Conservation (phyloP, 2,888 invertebrate genomes). For the Andricus curvator region DNA sequence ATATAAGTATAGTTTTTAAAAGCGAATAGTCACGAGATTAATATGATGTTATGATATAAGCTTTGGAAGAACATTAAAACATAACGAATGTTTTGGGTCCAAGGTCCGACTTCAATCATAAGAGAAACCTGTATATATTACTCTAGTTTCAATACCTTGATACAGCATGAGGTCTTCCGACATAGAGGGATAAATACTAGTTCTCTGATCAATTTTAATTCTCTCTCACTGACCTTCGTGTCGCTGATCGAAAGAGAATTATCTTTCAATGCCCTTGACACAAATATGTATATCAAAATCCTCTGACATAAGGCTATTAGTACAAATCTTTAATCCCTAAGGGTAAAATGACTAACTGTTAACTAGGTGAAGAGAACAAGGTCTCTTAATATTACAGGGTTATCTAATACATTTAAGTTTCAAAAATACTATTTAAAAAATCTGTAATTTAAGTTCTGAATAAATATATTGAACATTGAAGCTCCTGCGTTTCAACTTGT, state of each 20-base stretch:
- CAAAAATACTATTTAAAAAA: background rate
- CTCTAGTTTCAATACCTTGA: background rate
- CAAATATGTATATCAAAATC: slow-evolving; percentile 24
- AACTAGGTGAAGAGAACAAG: slow-evolving; percentile 33
- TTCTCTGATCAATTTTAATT: slow-evolving; percentile 19
- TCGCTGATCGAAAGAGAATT: background rate
- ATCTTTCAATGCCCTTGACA: slow-evolving; percentile 12
- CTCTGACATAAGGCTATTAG: background rate
- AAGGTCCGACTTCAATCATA: slow-evolving; percentile 1
- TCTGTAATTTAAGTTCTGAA: background rate
- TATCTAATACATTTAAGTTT: background rate
- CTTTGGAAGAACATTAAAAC: background rate
- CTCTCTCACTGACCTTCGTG: slow-evolving; percentile 15
- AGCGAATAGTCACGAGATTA: too few species aligned
- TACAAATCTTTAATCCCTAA: background rate
- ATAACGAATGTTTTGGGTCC: background rate
- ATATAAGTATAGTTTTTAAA: too few species aligned
- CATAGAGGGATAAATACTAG: background rate
- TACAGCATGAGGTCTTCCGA: background rate
- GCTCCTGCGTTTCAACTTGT: too few species aligned
- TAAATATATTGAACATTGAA: too few species aligned
- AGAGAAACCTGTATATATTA: background rate
- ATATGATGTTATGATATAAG: background rate
- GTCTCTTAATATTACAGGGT: slow-evolving; percentile 5
- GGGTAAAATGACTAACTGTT: background rate